A percentile compares a stretch with the other conserved stretches of the same genome.
Conservation (phyloP, 2,797 vertebrate genomes). For the Halcyon chelicuti region DNA sequence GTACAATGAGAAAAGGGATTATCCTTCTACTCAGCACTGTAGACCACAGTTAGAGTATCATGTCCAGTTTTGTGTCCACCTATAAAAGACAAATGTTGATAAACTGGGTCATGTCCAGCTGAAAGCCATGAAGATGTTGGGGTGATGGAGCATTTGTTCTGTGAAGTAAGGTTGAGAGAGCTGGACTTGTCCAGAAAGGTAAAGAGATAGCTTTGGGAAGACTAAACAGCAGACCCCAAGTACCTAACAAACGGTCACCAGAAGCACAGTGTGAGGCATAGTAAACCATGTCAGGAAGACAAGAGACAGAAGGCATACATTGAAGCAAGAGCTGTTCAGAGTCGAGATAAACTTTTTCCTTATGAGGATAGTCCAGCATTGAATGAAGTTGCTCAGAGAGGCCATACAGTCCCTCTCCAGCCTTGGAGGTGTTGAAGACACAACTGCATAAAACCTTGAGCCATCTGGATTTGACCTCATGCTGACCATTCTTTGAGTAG, state of each 20-base stretch:
- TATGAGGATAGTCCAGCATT: not conserved
- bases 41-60: not conserved
- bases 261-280: not conserved
- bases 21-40: not conserved
- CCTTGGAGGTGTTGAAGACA: not conserved
- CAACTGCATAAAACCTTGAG: not conserved
- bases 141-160: not conserved
- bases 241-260: not conserved
- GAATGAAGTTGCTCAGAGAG: not conserved
- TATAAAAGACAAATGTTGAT: not conserved
- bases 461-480: not conserved
- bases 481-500: not conserved
- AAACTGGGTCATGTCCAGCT: not conserved
- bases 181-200: not conserved
- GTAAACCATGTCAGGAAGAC: not conserved
- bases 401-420: not conserved
- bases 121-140: not conserved
- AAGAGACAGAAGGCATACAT: not conserved
- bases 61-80: not conserved
- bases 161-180: too few species aligned
- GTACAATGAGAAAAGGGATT: not conserved
- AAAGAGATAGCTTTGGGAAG: not conserved
- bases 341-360: not conserved
- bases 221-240: not conserved
- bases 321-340: not conserved